Percentiles rank a stretch among this genome's conserved stretches.
Evolutionary conservation across 2,113 vertebrate genomes (phyloP).

Genomic region (Plotosus lineatus): DNA sequence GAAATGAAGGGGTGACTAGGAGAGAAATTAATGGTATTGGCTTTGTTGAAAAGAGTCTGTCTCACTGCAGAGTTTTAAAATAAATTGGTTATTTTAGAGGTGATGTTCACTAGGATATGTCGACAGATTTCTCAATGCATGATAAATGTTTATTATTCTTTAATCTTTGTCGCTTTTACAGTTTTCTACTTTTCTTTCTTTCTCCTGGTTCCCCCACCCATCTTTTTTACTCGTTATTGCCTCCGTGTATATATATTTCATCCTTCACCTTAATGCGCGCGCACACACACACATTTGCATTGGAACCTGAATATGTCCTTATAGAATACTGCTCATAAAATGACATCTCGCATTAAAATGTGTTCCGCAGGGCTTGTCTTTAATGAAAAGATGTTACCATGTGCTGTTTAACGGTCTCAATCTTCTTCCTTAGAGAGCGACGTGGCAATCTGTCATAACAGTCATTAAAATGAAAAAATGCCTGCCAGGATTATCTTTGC

Average conservation of each 20-base stretch:
- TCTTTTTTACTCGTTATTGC: neutral
- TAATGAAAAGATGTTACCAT: conserved; percentile 30
- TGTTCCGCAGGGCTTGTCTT: conserved; percentile 24
- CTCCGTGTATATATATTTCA: neutral
- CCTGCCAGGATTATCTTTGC: conserved; percentile 8
- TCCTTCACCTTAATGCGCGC: neutral
- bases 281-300: neutral
- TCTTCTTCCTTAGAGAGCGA: conserved; percentile 22
- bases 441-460: conserved; percentile 21
- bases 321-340: conserved; percentile 9
- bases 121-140: neutral
- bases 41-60: neutral
- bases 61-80: neutral
- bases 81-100: neutral
- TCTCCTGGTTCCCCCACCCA: too few relatives aligned
- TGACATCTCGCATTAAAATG: neutral
- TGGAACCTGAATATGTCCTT: neutral
- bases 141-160: neutral
- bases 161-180: neutral
- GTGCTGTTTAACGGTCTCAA: conserved; percentile 17
- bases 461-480: conserved; percentile 38
- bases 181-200: neutral
- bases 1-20: neutral
- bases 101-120: neutral
- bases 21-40: neutral